Percentiles rank a stretch among this genome's conserved stretches.
phyloP scores from a whole-genome alignment of 2,797 vertebrate species.

The Tangara arthus region DNA sequence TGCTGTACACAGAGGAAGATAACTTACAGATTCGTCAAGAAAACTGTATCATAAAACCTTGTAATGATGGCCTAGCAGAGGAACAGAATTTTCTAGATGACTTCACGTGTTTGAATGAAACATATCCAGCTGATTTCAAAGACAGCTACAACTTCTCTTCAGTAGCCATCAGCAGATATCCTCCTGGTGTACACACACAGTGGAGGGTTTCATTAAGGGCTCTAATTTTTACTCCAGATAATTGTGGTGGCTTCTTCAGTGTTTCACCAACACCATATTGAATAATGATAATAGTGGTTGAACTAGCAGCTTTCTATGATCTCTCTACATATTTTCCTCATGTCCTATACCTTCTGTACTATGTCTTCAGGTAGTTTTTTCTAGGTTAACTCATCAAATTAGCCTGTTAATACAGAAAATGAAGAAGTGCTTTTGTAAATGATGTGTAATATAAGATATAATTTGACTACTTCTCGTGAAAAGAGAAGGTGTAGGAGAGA shows the following conservation, averaged over 20 bases:
- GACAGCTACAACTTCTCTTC: not conserved
- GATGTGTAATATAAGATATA: not conserved
- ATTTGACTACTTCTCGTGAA: not conserved
- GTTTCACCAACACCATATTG: not conserved
- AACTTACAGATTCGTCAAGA: not conserved
- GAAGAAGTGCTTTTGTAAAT: not conserved
- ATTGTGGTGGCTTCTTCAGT: not conserved
- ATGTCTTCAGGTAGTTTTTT: not conserved
- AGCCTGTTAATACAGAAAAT: not conserved
- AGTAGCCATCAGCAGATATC: not conserved
- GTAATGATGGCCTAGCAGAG: not conserved
- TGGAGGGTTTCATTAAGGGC: not conserved
- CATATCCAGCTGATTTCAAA: not conserved
- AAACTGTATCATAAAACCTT: fast-evolving
- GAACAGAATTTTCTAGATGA: not conserved
- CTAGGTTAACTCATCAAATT: not conserved
- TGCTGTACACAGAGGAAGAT: not conserved
- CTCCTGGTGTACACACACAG: not conserved
- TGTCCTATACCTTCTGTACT: not conserved
- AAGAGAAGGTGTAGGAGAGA: not conserved
- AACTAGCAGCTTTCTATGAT: not conserved
- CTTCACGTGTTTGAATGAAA: not conserved
- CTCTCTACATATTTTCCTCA: not conserved
- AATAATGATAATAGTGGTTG: not conserved
- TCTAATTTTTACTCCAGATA: not conserved